These are phyloP conservation scores for Esox masquinongy DNA, from an alignment of 2,797 vertebrate genomes.

Conservation along the genomic window DNA sequence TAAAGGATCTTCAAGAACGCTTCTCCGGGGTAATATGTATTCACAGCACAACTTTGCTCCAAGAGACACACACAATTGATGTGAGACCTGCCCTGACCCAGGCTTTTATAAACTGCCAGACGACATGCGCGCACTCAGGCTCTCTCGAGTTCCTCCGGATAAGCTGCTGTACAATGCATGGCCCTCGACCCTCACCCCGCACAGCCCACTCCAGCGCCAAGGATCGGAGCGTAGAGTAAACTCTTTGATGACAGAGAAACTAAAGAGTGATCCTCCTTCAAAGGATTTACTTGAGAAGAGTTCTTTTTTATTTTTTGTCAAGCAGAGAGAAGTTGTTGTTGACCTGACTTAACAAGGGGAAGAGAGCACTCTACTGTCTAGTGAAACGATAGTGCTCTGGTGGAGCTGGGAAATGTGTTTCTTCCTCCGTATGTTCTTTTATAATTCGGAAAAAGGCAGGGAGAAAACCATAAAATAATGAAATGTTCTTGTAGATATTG, in stretches of 20 bases:
- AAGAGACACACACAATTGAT: conserved; percentile 28
- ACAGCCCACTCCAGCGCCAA: conserved; percentile 37
- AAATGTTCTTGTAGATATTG: too few relatives aligned
- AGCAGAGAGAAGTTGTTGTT: background rate
- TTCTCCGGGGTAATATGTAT: conserved; percentile 42
- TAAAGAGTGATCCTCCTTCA: conserved; percentile 26
- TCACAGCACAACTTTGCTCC: conserved; percentile 39
- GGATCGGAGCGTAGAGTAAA: conserved; percentile 23
- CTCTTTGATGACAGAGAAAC: conserved; percentile 14
- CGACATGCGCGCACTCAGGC: background rate
- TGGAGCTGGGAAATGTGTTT: background rate
- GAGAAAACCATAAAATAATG: too few relatives aligned
- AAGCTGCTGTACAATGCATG: conserved; percentile 36
- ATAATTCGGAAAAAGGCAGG: background rate
- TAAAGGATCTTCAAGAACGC: conserved; percentile 34
- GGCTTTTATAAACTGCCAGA: conserved; percentile 35
- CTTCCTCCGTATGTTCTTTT: background rate
- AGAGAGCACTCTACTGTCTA: conserved; percentile 1
- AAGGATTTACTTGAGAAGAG: conserved; percentile 8
- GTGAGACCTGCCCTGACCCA: conserved; percentile 40
- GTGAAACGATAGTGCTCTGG: conserved; percentile 2
- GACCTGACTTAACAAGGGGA: conserved; percentile 8
- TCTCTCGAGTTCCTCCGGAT: conserved; percentile 30
- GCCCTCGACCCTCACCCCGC: conserved; percentile 43
- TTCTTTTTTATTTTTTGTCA: background rate